Evolutionary conservation across 2,888 invertebrate species (phyloP), one percentile per base, ranked within the genome.

Genomic region (Germaria angustata): DNA sequence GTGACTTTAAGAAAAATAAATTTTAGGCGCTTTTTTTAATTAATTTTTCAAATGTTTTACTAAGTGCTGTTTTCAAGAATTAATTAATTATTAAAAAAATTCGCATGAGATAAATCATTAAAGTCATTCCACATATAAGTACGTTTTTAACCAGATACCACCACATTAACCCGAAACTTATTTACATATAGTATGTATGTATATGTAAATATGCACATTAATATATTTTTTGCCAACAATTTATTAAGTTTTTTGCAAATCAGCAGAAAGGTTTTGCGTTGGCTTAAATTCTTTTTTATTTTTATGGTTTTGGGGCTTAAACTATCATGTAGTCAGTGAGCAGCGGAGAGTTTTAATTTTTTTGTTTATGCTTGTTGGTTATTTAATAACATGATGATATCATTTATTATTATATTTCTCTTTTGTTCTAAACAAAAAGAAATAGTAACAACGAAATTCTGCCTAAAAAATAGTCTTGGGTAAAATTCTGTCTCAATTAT

Each of bases 321-420:
- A 69, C 63, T 75, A 75, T 69, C 69, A 80, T 75, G 68, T 69
- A 2, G 1, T 22, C n/a, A n/a, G n/a, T n/a, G n/a, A n/a, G n/a
- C n/a, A n/a, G n/a, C n/a, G n/a, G n/a, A n/a, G 53, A 49, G 34
- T 69, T 80, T 39, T 65, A 80, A 69, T 72, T 15, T 36, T 39
- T 41, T 72, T 51, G 20, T 76, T 69, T 4, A 24, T n/a, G 53
- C 32, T 32, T 24, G 8, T 22, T 22, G 17, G 39, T 28, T 24
- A 15, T 55, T 69, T 4, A 5, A n/a, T 15, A 44, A 61, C 59
- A 68, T 53, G 73, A 75, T 80, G 73, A 80, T 68, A 80, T 75
- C 80, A 75, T 69, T 63, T 39, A 15, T 9, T 15, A 13, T 5
- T 13, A 24, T 28, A 1, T 41, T 22, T 20, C 5, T 32, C 34